A percentile compares a stretch with the other conserved stretches of the same genome.
Conservation (phyloP, 2,113 vertebrate genomes). For the Aphyosemion australe region DNA sequence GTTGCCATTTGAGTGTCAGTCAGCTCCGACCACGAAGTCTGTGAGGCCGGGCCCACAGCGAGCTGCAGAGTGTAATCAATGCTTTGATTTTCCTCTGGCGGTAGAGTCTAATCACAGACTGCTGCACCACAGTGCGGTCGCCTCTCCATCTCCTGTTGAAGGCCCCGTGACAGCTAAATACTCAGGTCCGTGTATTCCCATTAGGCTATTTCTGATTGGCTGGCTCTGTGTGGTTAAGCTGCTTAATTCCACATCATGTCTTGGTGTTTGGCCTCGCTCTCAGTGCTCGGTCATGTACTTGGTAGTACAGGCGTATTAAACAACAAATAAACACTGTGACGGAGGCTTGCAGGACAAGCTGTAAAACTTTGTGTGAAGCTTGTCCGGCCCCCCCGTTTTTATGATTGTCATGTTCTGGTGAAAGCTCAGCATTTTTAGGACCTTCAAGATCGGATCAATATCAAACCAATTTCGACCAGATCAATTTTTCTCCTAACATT, state of each 20-base stretch:
- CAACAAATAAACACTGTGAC: constrained; percentile 70
- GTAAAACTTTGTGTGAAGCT: constrained; percentile 20
- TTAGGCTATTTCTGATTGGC: constrained; percentile 72
- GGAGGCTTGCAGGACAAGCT: constrained; percentile 10
- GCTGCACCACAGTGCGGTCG: constrained; percentile 54
- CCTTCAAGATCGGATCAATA: too few relatives aligned
- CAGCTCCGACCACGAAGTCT: constrained; percentile 56
- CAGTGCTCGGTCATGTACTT: constrained; percentile 40
- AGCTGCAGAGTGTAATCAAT: constrained; percentile 65
- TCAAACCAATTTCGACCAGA: too few relatives aligned
- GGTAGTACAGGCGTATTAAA: constrained; percentile 41
- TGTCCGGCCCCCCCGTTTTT: constrained; percentile 19
- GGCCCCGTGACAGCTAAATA: constrained; percentile 70
- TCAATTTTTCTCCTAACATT: too few relatives aligned
- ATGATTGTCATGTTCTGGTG: neutral
- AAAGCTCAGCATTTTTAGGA: too few relatives aligned
- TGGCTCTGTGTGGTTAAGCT: constrained; percentile 50
- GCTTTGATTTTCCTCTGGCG: constrained; percentile 70
- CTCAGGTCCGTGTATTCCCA: constrained; percentile 50
- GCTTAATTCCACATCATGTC: constrained; percentile 70
- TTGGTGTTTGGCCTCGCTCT: constrained; percentile 48
- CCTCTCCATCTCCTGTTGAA: constrained; percentile 54
- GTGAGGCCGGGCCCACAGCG: constrained; percentile 44
- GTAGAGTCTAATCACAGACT: constrained; percentile 63
- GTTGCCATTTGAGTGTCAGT: constrained; percentile 60